These are phyloP conservation scores for Liasis olivaceus DNA, from an alignment of 2,797 vertebrate species.

Conservation along the genomic window DNA sequence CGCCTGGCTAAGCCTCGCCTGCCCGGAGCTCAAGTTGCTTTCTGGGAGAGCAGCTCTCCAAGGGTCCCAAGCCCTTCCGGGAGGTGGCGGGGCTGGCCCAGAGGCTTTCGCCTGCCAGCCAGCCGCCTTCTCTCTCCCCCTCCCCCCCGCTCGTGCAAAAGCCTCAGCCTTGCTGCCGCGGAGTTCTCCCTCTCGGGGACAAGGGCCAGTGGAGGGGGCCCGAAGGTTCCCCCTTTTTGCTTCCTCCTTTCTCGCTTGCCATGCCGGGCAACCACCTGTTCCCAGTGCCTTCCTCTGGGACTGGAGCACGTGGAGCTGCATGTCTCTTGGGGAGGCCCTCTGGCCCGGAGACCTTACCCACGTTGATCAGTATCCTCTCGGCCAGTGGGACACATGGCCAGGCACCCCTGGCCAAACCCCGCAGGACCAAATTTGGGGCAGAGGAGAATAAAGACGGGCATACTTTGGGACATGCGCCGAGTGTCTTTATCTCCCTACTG, in stretches of 20 bases:
- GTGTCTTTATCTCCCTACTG: background rate
- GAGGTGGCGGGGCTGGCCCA: background rate
- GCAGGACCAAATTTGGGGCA: background rate
- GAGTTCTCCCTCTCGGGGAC: background rate
- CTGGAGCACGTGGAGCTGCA: background rate
- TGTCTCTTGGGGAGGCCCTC: background rate
- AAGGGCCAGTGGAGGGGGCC: background rate
- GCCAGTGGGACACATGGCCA: background rate
- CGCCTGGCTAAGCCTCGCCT: background rate
- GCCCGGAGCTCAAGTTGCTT: background rate
- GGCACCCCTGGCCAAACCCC: too few relatives aligned
- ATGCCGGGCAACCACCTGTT: background rate
- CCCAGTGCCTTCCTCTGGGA: background rate
- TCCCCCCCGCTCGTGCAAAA: background rate
- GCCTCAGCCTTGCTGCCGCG: too few relatives aligned
- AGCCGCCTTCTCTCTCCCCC: background rate
- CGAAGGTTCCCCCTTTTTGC: background rate
- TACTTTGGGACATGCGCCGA: background rate
- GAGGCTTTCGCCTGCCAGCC: background rate
- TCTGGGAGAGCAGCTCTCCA: background rate
- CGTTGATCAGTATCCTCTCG: background rate
- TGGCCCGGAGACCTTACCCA: background rate
- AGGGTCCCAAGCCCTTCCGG: background rate
- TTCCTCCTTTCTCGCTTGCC: background rate
- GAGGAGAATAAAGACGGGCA: background rate